Evolutionary conservation across 2,113 vertebrate species (phyloP), one percentile per base, ranked within the genome.

Genomic region (Tetraodon nigroviridis): DNA sequence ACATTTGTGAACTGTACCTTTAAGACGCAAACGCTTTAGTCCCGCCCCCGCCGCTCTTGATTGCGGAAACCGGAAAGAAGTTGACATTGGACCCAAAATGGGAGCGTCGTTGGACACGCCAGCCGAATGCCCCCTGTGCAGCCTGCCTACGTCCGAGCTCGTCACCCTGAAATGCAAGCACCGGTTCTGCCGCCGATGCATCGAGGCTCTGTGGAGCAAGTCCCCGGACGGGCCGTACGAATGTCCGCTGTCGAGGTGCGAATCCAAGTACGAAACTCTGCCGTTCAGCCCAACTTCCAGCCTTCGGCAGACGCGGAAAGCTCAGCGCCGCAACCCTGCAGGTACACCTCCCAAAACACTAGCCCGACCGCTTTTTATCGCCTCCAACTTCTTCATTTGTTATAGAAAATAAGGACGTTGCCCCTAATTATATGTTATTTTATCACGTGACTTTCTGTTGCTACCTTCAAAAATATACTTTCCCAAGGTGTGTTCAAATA

Each of bases 201-300:
- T 91, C 21, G 77, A 75, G 7, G 90, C 91, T 59, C 29, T 91
- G 16, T 92, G 90, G 89, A 90, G 89, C 21, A 1, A 62, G 0
- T 15, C 48, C 1, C 75, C 69, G 0, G 29, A 21, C 19, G 90
- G 88, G 47, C 88, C 90, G 3, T 90, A 81, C 76, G 72, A 75
- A 8, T 92, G 90, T 45, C 90, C 89, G 1, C 63, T 88, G 59
- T 90, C 82, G 61, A 79, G 45, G 68, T 88, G 87, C 24, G 76
- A 70, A 7, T 79, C 84, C 0, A 82, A 86, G 13, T 88, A 91
- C 75, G 62, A 72, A 53, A 84, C 74, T 1, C 75, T 89, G 14
- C 89, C 88, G 4, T 84, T 89, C 24, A 71, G 57, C 0, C 11
- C 18, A 17, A 54, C 21, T 3, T 13, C 61, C 1, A 65, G 59